Percentiles rank a stretch among this genome's conserved stretches.
Conservation (phyloP, 2,888 invertebrate species). For the Apamea anceps region DNA sequence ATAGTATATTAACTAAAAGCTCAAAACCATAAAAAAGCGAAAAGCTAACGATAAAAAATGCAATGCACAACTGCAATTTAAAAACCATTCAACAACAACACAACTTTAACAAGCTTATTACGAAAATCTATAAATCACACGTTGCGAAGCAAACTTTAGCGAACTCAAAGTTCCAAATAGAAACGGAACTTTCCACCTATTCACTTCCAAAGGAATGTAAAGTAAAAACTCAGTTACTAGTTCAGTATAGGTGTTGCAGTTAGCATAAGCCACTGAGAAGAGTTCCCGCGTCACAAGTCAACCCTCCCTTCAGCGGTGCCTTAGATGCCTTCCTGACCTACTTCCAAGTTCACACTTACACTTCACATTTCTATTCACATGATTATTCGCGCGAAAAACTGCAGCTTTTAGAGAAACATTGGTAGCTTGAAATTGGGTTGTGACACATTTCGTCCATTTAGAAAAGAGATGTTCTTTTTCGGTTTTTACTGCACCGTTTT, state of each 20-base stretch:
- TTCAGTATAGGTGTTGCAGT: constrained; percentile 61
- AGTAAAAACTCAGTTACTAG: constrained; percentile 52
- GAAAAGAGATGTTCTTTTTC: constrained; percentile 11
- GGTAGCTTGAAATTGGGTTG: constrained; percentile 47
- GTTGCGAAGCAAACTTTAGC: constrained; percentile 26
- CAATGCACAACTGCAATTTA: constrained; percentile 1
- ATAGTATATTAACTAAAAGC: background rate
- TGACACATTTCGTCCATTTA: constrained; percentile 25
- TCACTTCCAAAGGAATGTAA: constrained; percentile 51
- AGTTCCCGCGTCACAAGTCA: constrained; percentile 62
- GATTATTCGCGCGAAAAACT: constrained; percentile 61
- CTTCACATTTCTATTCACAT: constrained; percentile 70
- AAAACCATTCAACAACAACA: constrained; percentile 25
- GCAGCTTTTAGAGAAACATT: constrained; percentile 54
- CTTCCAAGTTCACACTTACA: constrained; percentile 76
- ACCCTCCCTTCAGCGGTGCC: constrained; percentile 62
- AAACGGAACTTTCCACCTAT: constrained; percentile 44
- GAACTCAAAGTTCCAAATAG: constrained; percentile 38
- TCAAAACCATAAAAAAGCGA: background rate
- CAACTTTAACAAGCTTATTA: constrained; percentile 24
- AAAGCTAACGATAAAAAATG: background rate
- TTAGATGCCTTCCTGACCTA: constrained; percentile 79
- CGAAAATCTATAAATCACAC: constrained; percentile 51
- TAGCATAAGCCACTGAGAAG: constrained; percentile 52
- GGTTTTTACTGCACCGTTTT: background rate